These are phyloP conservation scores for Diarsia brunnea DNA, from an alignment of 2,888 invertebrate species.

Conservation along the genomic window DNA sequence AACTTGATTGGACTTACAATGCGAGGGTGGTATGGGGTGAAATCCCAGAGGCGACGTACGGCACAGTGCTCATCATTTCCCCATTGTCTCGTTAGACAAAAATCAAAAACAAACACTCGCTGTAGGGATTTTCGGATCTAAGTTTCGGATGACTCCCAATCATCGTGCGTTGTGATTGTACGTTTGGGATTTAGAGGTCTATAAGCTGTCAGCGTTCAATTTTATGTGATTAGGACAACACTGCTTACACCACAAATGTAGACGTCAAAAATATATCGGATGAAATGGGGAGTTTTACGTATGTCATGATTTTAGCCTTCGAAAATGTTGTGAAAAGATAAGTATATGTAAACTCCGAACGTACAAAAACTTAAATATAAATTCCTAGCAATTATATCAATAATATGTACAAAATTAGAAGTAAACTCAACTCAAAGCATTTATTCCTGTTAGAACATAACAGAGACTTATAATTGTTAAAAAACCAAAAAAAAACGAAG, in stretches of 20 bases:
- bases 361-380: background rate
- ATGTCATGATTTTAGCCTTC: background rate
- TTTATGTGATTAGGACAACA: constrained; percentile 44
- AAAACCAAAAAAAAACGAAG: too few relatives aligned
- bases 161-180: constrained; percentile 78
- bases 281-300: background rate
- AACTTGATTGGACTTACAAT: constrained; percentile 68
- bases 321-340: background rate
- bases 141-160: constrained; percentile 86
- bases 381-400: background rate
- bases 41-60: constrained; percentile 88
- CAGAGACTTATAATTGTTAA: too few relatives aligned
- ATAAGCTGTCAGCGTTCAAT: constrained; percentile 62
- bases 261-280: background rate
- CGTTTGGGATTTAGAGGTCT: constrained; percentile 82
- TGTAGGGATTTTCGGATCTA: constrained; percentile 87
- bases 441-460: too few relatives aligned
- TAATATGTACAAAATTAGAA: too few relatives aligned
- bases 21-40: constrained; percentile 85
- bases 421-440: background rate
- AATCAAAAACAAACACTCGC: constrained; percentile 90
- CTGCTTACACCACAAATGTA: constrained; percentile 35
- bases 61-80: constrained; percentile 90
- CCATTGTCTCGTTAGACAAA: constrained; percentile 91
- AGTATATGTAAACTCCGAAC: background rate